Evolutionary conservation across 2,113 vertebrate species (phyloP), one percentile per base, ranked within the genome.

Genomic region (Aptenodytes forsteri): DNA sequence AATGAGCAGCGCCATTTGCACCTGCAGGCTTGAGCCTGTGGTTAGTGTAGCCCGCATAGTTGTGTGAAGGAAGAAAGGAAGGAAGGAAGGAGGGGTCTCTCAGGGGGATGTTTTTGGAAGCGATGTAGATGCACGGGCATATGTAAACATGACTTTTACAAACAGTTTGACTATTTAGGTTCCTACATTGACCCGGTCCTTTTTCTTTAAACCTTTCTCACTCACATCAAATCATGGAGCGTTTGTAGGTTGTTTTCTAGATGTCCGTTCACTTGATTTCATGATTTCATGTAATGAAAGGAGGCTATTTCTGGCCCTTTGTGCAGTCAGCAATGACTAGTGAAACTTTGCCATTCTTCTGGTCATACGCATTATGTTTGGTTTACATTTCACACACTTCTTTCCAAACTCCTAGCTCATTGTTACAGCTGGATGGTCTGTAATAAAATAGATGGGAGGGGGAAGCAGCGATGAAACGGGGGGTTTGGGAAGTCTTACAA

Each of bases 31-130:
- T 9, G 40, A 61, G 46, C 46, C 6, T 27, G 50, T 9, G 36
- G 17, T 42, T 21, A 2, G 21, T 6, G 38, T 7, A n/a, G 38
- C 32, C 36, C 0, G 0, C 27, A 5, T 1, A 32, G 50, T 6
- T 54, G 64, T 22, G 58, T 2, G 30, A 14, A 42, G 70, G 26
- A 10, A 29, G 70, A 21, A 10, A 29, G 40, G 26, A 12, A 19
- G 30, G 55, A 20, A 21, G 34, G 62, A 32, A 13, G 40, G 47
- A 19, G 7, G 27, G 6, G 30, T 9, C 10, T 64, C 36, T 42
- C 6, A 7, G 38, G 26, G 40, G 16, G 15, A 3, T 49, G 36
- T 17, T 50, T 52, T 29, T 34, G 38, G 23, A 59, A 40, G 17
- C 1, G 2, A 11, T 52, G 10, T 1, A 83, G 44, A 9, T 36